phyloP scores from a whole-genome alignment of 2,113 vertebrate genomes.

The Thomomys bottae region DNA sequence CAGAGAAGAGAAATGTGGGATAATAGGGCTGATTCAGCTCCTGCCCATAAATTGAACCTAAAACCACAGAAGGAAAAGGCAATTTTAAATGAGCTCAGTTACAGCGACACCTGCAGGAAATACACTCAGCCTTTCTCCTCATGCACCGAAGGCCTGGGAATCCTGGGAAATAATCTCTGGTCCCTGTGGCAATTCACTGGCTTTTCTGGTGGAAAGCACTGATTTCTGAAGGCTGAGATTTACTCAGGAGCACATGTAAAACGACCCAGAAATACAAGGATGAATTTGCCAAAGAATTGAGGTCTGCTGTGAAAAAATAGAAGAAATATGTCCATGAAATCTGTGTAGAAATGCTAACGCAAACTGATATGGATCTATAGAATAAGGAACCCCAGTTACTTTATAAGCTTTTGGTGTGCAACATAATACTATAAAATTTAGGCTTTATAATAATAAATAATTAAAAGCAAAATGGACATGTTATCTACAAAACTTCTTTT shows the following conservation, averaged over 20 bases:
- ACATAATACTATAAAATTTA: background rate
- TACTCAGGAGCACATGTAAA: background rate
- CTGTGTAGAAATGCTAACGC: conserved; percentile 28
- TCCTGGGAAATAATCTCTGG: background rate
- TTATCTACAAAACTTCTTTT: background rate
- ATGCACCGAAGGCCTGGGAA: background rate
- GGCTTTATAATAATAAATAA: background rate
- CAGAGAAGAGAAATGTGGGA: background rate
- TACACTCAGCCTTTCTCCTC: background rate
- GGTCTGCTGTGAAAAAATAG: background rate
- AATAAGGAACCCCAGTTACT: background rate
- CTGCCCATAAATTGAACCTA: background rate
- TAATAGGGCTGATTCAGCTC: background rate
- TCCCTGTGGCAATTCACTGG: background rate
- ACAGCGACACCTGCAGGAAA: background rate
- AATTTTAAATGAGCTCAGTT: background rate
- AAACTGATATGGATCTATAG: background rate
- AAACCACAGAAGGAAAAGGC: background rate
- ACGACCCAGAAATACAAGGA: background rate
- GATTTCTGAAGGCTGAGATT: background rate
- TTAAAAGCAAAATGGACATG: background rate
- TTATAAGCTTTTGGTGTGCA: background rate
- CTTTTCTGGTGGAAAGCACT: background rate
- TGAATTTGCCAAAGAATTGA: background rate
- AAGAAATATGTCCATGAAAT: conserved; percentile 17